Evolutionary conservation across 2,888 invertebrate genomes (phyloP).

Genomic region (Metellina segmentata): DNA sequence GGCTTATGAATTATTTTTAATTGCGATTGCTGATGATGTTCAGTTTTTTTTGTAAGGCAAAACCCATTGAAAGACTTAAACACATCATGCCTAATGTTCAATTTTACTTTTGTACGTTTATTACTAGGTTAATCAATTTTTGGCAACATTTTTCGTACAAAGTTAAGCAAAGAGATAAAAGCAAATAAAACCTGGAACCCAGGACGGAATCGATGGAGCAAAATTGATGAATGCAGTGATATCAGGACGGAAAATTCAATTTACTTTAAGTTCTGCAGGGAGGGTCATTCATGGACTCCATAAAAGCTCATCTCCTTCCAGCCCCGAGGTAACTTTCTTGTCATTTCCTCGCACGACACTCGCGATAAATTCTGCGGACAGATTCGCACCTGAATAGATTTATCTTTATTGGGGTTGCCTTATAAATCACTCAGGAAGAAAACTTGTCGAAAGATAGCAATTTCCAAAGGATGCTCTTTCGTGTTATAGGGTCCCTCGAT

Average conservation of each 20-base stretch:
- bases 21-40: too few relatives aligned
- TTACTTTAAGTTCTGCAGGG: constrained; percentile 24
- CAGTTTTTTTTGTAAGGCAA: too few relatives aligned
- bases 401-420: constrained; percentile 36
- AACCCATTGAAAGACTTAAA: too few relatives aligned
- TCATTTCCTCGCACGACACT: constrained; percentile 1
- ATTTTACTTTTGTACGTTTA: too few relatives aligned
- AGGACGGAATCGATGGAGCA: background rate
- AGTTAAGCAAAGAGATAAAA: too few relatives aligned
- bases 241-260: constrained; percentile 36
- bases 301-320: constrained; percentile 29
- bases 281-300: constrained; percentile 46
- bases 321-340: constrained; percentile 30
- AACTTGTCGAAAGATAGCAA: constrained; percentile 44
- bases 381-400: constrained; percentile 58
- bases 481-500: background rate
- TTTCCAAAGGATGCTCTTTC: constrained; percentile 38
- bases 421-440: constrained; percentile 55
- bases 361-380: constrained; percentile 42
- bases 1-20: too few relatives aligned
- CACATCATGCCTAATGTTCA: too few relatives aligned
- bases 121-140: too few relatives aligned
- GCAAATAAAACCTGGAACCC: too few relatives aligned
- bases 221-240: background rate
- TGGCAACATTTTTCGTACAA: too few relatives aligned